Conservation (phyloP, 2,888 invertebrate species). For the Metallyticus violacea region DNA sequence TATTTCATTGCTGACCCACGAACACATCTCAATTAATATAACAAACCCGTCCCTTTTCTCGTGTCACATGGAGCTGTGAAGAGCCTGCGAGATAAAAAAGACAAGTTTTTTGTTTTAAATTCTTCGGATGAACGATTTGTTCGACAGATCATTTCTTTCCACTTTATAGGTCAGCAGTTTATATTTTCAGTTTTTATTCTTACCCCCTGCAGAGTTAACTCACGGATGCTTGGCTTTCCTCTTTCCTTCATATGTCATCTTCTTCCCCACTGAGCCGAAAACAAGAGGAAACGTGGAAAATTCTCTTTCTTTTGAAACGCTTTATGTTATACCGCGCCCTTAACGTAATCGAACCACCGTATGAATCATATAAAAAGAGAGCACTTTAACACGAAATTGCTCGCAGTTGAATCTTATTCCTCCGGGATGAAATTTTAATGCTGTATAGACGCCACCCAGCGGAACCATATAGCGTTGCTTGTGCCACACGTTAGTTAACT, state of each 20-base stretch:
- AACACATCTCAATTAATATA: no score
- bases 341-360: neutral
- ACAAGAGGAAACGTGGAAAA: neutral
- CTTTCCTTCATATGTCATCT: neutral
- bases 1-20: no score
- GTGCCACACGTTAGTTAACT: no score
- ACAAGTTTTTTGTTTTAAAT: no score
- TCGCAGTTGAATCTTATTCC: neutral
- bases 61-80: no score
- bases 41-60: no score
- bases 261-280: neutral
- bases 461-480: no score
- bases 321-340: neutral
- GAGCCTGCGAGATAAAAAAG: no score
- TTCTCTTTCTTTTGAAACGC: neutral
- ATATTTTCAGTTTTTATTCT: no score
- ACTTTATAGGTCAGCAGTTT: neutral
- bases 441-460: no score
- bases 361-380: no score
- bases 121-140: neutral
- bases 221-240: neutral
- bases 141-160: neutral
- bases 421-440: no score
- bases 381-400: neutral
- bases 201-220: neutral